Percentiles rank a stretch among this genome's conserved stretches.
Evolutionary conservation across 2,113 vertebrate species (phyloP).

Genomic region (Oryzias curvinotus): DNA sequence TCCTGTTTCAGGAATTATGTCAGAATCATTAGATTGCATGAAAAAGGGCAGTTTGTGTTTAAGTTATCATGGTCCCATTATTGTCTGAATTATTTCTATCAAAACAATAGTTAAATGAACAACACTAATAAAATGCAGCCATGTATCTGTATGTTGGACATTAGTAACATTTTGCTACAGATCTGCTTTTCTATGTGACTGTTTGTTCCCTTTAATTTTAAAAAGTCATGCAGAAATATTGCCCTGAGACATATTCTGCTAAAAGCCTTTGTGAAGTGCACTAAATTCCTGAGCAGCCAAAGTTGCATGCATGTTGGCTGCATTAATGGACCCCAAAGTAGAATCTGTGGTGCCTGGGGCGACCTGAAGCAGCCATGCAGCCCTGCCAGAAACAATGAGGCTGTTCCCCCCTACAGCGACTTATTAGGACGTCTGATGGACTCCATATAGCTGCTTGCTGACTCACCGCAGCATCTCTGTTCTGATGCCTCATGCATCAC

Average conservation of each 20-base stretch:
- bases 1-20: slow-evolving; percentile 6
- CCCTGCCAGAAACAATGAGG: slow-evolving; percentile 31
- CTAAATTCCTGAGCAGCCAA: slow-evolving; percentile 61
- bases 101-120: slow-evolving; percentile 37
- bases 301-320: slow-evolving; percentile 58
- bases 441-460: slow-evolving; percentile 59
- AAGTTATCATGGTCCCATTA: not conserved
- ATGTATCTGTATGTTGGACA: slow-evolving; percentile 30
- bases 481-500: slow-evolving; percentile 61
- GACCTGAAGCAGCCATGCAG: slow-evolving; percentile 21
- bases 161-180: slow-evolving; percentile 20
- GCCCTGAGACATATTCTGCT: slow-evolving; percentile 65
- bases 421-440: slow-evolving; percentile 65
- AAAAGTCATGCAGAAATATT: slow-evolving; percentile 47
- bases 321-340: slow-evolving; percentile 71
- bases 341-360: slow-evolving; percentile 54
- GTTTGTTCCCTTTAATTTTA: slow-evolving; percentile 36
- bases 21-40: not conserved
- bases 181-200: slow-evolving; percentile 17
- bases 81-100: slow-evolving; percentile 19
- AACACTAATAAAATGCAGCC: slow-evolving; percentile 54
- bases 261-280: slow-evolving; percentile 66
- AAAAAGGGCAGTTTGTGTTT: not conserved
- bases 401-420: slow-evolving; percentile 32
- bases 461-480: slow-evolving; percentile 67